Conservation (phyloP, 2,113 vertebrate species). For the Delphinus delphis region DNA sequence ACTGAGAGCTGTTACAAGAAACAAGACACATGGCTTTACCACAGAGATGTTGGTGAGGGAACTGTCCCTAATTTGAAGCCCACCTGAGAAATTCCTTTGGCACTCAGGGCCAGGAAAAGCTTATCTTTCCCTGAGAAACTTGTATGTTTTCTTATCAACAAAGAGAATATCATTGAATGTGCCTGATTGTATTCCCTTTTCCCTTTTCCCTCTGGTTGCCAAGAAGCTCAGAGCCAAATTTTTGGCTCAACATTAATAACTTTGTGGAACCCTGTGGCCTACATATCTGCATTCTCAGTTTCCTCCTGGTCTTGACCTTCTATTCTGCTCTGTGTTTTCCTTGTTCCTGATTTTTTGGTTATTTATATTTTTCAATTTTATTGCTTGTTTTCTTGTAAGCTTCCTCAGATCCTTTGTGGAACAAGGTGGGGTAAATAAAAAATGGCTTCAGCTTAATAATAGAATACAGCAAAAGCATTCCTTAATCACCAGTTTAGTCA, state of each 20-base stretch:
- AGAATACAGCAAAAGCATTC: constrained; percentile 57
- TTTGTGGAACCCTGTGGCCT: constrained; percentile 70
- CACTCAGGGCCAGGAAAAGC: constrained; percentile 44
- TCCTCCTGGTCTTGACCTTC: constrained; percentile 77
- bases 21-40: neutral
- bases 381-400: constrained; percentile 73
- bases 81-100: constrained; percentile 57
- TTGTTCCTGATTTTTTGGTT: constrained; percentile 70
- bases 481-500: constrained; percentile 47
- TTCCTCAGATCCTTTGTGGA: constrained; percentile 68
- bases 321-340: constrained; percentile 66
- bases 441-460: constrained; percentile 67
- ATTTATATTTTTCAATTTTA: constrained; percentile 72
- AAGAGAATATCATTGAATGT: constrained; percentile 50
- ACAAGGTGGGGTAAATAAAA: constrained; percentile 63
- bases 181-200: constrained; percentile 71
- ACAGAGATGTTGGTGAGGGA: neutral
- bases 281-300: constrained; percentile 76
- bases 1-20: neutral
- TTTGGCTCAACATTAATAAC: constrained; percentile 64
- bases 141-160: constrained; percentile 69
- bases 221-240: constrained; percentile 74
- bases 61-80: neutral
- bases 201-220: constrained; percentile 76
- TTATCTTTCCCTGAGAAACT: constrained; percentile 67